These are phyloP conservation scores for Pristiophorus japonicus DNA, from an alignment of 2,113 vertebrate genomes.

Conservation along the genomic window DNA sequence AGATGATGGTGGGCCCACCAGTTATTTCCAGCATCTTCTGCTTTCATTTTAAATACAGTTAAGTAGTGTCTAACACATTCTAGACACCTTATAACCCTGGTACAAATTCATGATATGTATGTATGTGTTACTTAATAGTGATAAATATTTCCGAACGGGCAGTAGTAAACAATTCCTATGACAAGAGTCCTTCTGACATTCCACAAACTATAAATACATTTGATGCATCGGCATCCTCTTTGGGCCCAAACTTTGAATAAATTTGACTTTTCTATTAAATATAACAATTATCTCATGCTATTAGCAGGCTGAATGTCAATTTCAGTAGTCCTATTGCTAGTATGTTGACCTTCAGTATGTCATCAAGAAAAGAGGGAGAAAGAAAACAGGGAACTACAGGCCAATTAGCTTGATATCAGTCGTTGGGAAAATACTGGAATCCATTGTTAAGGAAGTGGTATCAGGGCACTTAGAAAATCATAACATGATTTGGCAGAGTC, in stretches of 20 bases:
- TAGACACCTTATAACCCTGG: neutral
- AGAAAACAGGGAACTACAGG: too few relatives aligned
- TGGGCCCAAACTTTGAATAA: neutral
- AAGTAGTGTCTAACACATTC: neutral
- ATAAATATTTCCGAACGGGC: neutral
- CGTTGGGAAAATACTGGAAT: too few relatives aligned
- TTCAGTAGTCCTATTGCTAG: neutral
- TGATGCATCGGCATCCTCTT: neutral
- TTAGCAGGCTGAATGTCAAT: neutral
- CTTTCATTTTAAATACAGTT: neutral
- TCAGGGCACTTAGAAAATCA: too few relatives aligned
- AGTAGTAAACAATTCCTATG: neutral
- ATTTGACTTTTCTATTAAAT: neutral
- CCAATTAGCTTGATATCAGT: too few relatives aligned
- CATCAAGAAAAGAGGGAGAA: too few relatives aligned
- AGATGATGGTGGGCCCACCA: too few relatives aligned
- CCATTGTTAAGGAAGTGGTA: too few relatives aligned
- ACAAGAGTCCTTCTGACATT: neutral
- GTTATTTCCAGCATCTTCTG: neutral
- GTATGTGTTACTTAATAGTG: neutral
- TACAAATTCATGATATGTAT: neutral
- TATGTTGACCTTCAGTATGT: neutral
- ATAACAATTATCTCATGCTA: neutral
- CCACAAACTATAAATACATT: neutral
- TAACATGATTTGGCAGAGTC: too few relatives aligned